Evolutionary conservation across 2,888 invertebrate species (phyloP).

Genomic region (Cantharis flavilabris): DNA sequence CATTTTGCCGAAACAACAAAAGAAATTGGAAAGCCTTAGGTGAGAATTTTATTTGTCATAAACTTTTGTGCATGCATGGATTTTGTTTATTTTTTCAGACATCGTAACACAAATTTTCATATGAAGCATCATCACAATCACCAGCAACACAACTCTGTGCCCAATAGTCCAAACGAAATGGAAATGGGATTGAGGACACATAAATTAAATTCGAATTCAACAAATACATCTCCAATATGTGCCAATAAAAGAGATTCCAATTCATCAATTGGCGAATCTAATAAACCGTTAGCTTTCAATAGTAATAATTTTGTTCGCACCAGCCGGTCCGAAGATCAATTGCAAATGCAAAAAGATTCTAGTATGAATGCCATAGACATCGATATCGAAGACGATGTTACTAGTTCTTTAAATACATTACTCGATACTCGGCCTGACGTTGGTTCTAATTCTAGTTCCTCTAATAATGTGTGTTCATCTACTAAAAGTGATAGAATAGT

Average conservation of each 20-base stretch:
- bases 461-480: slow-evolving; percentile 48
- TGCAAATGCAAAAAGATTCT: slow-evolving; percentile 80
- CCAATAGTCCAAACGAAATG: slow-evolving; percentile 70
- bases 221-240: slow-evolving; percentile 60
- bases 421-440: slow-evolving; percentile 66
- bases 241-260: slow-evolving; percentile 58
- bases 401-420: slow-evolving; percentile 89
- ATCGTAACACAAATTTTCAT: slow-evolving; percentile 59
- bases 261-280: slow-evolving; percentile 32
- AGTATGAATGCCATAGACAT: slow-evolving; percentile 85
- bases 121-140: slow-evolving; percentile 51
- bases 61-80: too few species aligned
- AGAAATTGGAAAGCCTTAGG: slow-evolving; percentile 57
- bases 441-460: slow-evolving; percentile 38
- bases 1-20: slow-evolving; percentile 64
- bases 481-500: slow-evolving; percentile 74
- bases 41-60: neutral
- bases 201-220: slow-evolving; percentile 57
- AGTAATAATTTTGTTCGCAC: slow-evolving; percentile 71
- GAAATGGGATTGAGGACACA: slow-evolving; percentile 60
- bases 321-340: slow-evolving; percentile 89
- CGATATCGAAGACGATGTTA: slow-evolving; percentile 91
- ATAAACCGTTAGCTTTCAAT: slow-evolving; percentile 33
- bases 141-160: slow-evolving; percentile 65
- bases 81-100: slow-evolving; percentile 47